A percentile compares a stretch with the other conserved stretches of the same genome.
Conservation (phyloP, 2,113 vertebrate genomes). For the Bufo gargarizans region DNA sequence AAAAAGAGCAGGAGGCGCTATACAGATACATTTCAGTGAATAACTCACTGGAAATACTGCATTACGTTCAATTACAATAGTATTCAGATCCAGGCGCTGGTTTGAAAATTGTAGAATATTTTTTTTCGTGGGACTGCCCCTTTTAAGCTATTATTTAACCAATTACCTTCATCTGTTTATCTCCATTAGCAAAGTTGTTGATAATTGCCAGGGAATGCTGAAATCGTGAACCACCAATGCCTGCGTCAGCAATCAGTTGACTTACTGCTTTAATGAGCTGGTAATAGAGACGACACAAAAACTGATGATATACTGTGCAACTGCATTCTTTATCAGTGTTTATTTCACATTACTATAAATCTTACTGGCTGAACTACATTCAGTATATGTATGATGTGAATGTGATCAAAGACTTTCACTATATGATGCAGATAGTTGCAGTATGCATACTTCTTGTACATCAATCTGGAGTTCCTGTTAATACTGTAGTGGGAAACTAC, state of each 20-base stretch:
- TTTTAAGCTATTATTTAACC: neutral
- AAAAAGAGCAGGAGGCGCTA: too few relatives aligned
- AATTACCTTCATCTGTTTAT: conserved; percentile 94
- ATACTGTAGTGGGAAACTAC: neutral
- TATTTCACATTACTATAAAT: neutral
- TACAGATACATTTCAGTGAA: too few relatives aligned
- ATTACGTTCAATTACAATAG: too few relatives aligned
- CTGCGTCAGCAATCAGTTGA: conserved; percentile 94
- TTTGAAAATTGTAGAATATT: too few relatives aligned
- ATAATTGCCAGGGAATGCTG: conserved; percentile 96
- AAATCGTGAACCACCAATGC: conserved; percentile 95
- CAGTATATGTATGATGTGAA: neutral
- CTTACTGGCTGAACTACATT: neutral
- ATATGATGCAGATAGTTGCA: neutral
- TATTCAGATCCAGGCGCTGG: too few relatives aligned
- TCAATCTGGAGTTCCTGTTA: neutral
- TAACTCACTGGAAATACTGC: too few relatives aligned
- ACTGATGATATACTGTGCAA: conserved; percentile 80
- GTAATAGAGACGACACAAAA: conserved; percentile 60
- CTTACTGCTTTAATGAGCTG: conserved; percentile 98
- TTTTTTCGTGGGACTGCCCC: too few relatives aligned
- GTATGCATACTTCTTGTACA: neutral
- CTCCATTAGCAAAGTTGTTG: conserved; percentile 98
- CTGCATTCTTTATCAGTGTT: neutral
- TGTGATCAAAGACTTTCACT: neutral